Base-by-base conservation (phyloP, 2,113 vertebrate genomes). In the Sinocyclocheilus anophthalmus region DNA sequence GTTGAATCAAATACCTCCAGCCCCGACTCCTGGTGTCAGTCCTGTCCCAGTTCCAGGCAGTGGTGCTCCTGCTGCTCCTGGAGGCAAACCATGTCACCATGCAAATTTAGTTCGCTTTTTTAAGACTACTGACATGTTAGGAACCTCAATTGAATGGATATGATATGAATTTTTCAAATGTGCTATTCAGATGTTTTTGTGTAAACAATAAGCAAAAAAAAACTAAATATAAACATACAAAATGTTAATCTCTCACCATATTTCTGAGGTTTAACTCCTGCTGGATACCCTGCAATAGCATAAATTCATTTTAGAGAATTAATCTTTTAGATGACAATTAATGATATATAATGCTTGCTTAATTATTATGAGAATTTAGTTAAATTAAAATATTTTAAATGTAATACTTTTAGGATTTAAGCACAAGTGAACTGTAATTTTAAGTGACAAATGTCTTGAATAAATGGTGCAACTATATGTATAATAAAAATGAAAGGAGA, bases 201-300 rank as follows among this genome's bases (percentile, higher is more conserved):
- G 16, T 37, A 37, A 4, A 70, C 30, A 26, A 26, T 26, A 26
- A 26, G 26, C 1, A 26, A 26, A 26, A 26, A 26, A 26, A 26
- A 26, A 1, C 26, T 26, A 26, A 26, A 26, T 26, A 26, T 26
- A 30, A 14, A 4, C 8, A 33, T 39, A 37, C 22, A 75, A 24
- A 33, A 30, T 78, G 14, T 57, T 72, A 6, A 42, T 42, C 26
- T 69, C 81, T 83, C 50, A 87, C 86, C 81, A 33, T 87, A 87
- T 80, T 87, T 84, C 12, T 65, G 86, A n/a, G 86, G 81, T 73
- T 79, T 84, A 67, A 76, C 70, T 85, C 83, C 61, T 26, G 39
- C 77, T 14, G 83, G 76, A 33, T 84, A 87, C 13, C 63, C 86
- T 87, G 82, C 2, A 87, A 61, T 10, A 39, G 10, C 55, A 73